phyloP scores from a whole-genome alignment of 2,113 vertebrate species.

The Carlito syrichta region DNA sequence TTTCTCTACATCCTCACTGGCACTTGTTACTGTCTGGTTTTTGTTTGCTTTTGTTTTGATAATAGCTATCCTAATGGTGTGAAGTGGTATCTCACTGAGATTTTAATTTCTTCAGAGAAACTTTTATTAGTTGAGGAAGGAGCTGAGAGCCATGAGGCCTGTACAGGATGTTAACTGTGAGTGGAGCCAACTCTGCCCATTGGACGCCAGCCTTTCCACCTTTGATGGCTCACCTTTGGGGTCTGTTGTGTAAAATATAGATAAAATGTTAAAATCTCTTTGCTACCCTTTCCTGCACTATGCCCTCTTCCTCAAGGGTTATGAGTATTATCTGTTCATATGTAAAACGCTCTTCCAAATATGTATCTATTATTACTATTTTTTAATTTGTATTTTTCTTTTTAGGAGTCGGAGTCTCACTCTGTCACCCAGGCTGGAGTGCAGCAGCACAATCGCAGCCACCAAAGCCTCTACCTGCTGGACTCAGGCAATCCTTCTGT shows the following conservation, averaged over 20 bases:
- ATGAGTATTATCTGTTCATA: not conserved
- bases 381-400: too few species aligned
- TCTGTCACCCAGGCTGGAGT: too few species aligned
- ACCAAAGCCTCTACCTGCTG: too few species aligned
- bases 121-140: not conserved
- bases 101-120: not conserved
- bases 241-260: not conserved
- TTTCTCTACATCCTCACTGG: not conserved
- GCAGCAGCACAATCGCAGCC: too few species aligned
- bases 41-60: not conserved
- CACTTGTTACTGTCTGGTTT: not conserved
- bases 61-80: not conserved
- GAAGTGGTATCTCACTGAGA: not conserved
- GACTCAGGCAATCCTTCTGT: too few species aligned
- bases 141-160: not conserved
- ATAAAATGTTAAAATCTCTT: not conserved
- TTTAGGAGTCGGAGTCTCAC: too few species aligned
- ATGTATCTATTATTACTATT: too few species aligned
- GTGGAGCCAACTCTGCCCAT: not conserved
- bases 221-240: not conserved
- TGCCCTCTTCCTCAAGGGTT: not conserved
- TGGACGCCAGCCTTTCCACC: not conserved
- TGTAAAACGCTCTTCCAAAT: conserved; percentile 3
- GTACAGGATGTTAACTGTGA: not conserved
- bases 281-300: not conserved